Evolutionary conservation across 2,888 invertebrate genomes (phyloP), one percentile per base, ranked within the genome.

Genomic region (Pterobdella sp.): DNA sequence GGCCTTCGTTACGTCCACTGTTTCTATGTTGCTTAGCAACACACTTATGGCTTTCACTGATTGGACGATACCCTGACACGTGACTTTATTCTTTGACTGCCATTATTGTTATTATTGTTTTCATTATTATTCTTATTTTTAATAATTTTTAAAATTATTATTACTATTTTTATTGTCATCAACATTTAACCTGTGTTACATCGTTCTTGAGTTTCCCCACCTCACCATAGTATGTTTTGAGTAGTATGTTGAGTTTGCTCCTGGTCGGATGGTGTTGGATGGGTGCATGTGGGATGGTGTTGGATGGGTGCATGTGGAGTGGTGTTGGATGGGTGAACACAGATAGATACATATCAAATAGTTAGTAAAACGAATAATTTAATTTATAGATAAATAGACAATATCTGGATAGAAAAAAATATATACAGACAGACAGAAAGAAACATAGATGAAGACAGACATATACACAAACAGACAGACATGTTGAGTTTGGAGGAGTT

Each of bases 1-100:
- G 32, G 91, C 89, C 78, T 90, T 89, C 7, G 90, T 90, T 31
- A 95, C 88, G 80, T 94, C 93, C 60, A 90, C 84, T 0, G 94
- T 94, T 84, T 95, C 94, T 0, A 95, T 89, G 72, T 90, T 90
- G 29, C 92, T 93, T 78, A 95, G 89, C 29, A 93, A 85, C 36
- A 93, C 90, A 80, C 94, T 93, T 52, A 96, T 90, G 0, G 93
- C 93, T 84, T 95, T 95, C 0, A 94, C 91, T 0, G 93, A 91
- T 83, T 96, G 94, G 65, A 90, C 88, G 66, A 94, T 90, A 2
- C 90, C 88, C n/a, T 87, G 87, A 34, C 89, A 87, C 31, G 81
- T 80, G 2, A 80, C 78, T n/a, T 75, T 73, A 1, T 76, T 78
- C 71, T 78, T 78, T 78, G 81, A 74, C 71, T 74, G 35, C 32